These are phyloP conservation scores for Hypsibius dujardini DNA, from an alignment of 1,140 invertebrate species.

Conservation along the genomic window DNA sequence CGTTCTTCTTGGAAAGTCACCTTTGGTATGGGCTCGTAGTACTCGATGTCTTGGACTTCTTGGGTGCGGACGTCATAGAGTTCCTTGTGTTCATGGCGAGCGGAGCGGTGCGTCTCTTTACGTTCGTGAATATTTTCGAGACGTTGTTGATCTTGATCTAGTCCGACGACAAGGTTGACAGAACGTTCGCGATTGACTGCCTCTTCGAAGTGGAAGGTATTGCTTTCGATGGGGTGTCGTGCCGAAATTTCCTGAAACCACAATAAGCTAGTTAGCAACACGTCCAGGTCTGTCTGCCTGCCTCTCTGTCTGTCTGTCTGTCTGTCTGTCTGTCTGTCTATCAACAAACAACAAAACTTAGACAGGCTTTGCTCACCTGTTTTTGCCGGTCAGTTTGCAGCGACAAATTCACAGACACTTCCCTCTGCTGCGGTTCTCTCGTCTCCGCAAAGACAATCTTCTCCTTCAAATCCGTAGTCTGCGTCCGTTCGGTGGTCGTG, in stretches of 20 bases:
- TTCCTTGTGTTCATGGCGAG: no score
- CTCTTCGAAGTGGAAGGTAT: slow-evolving; percentile 5
- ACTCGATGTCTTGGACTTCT: background rate
- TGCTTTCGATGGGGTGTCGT: background rate
- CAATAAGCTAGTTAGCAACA: background rate
- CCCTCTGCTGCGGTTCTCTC: background rate
- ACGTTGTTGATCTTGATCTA: background rate
- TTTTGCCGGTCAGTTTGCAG: background rate
- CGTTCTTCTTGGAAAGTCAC: slow-evolving; percentile 11
- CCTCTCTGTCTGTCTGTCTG: no score
- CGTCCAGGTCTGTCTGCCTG: no score
- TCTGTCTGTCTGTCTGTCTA: no score
- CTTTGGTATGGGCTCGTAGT: slow-evolving; percentile 10
- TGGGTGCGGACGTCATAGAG: no score
- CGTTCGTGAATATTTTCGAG: no score
- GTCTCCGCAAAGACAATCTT: slow-evolving; percentile 4
- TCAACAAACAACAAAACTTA: no score
- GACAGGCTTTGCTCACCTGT: background rate
- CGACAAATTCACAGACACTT: background rate
- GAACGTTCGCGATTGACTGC: background rate
- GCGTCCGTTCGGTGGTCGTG: background rate
- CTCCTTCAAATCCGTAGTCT: background rate
- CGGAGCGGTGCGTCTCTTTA: no score
- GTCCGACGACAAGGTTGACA: background rate
- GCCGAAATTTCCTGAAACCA: background rate